Conservation (phyloP, 2,113 vertebrate species). For the Ammodytes marinus region DNA sequence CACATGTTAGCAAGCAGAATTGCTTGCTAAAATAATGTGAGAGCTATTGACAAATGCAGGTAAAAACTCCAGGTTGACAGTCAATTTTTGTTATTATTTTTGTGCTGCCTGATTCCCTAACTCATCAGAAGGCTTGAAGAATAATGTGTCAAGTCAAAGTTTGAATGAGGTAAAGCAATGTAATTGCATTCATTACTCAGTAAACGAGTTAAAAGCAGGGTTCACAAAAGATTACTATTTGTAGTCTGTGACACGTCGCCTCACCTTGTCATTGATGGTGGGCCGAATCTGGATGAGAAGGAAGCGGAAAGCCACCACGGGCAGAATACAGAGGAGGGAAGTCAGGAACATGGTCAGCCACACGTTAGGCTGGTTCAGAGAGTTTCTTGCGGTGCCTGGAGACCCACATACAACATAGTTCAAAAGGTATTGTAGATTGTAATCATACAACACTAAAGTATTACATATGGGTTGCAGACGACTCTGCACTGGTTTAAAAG, state of each 20-base stretch:
- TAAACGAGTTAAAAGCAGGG: background rate
- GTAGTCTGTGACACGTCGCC: conserved; percentile 1
- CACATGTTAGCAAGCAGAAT: no score
- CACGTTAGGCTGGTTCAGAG: conserved; percentile 89
- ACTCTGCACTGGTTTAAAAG: background rate
- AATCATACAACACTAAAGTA: background rate
- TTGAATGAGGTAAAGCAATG: background rate
- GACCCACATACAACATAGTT: background rate
- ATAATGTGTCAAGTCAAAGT: background rate
- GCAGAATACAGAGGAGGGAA: conserved; percentile 88
- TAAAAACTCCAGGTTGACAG: background rate
- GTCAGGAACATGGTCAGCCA: conserved; percentile 93
- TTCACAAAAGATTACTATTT: background rate
- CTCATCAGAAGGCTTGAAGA: background rate
- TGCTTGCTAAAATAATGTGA: background rate
- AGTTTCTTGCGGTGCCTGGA: conserved; percentile 92
- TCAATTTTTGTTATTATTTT: background rate
- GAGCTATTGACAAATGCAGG: background rate
- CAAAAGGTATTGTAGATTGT: background rate
- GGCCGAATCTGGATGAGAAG: conserved; percentile 86
- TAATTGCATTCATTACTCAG: background rate
- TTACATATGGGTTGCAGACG: background rate
- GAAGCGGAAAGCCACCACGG: conserved; percentile 88
- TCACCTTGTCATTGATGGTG: conserved; percentile 89
- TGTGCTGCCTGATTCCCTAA: background rate